These are phyloP conservation scores for Penaeus japonicus DNA, from an alignment of 1,140 invertebrate genomes.

Conservation along the genomic window DNA sequence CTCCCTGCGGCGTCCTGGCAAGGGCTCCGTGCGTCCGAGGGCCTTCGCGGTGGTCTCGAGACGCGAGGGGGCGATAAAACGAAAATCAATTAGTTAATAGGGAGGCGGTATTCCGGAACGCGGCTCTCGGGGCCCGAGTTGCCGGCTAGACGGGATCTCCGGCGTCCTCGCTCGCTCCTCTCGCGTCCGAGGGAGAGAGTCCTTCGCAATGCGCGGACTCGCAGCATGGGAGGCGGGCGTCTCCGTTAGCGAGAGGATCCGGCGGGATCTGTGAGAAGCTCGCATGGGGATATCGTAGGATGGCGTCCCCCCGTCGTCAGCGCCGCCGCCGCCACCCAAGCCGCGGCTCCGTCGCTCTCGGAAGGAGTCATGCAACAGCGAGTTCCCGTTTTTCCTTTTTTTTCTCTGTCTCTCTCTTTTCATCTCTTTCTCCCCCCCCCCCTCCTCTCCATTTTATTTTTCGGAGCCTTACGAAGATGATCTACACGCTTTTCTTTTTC, in stretches of 20 bases:
- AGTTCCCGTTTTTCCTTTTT: background rate
- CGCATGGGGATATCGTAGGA: background rate
- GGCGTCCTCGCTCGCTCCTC: no score
- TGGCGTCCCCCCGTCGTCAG: background rate
- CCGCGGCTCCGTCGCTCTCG: constrained; percentile 30
- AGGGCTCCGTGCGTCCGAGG: background rate
- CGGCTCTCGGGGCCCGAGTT: background rate
- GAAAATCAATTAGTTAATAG: constrained; percentile 56
- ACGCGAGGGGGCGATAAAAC: constrained; percentile 25
- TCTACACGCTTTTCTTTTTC: no score
- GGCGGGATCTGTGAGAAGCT: background rate
- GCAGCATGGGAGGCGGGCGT: no score
- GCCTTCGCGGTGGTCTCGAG: background rate
- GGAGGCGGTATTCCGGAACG: constrained; percentile 40
- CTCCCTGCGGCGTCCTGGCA: background rate
- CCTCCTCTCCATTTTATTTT: no score
- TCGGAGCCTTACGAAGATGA: no score
- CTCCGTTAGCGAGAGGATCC: background rate
- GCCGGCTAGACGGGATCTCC: background rate
- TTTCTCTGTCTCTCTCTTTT: no score
- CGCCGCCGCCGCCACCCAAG: constrained; percentile 39
- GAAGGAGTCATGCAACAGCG: constrained; percentile 27
- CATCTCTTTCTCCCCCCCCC: no score
- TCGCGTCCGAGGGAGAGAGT: no score
- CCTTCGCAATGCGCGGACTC: no score